A percentile compares a stretch with the other conserved stretches of the same genome.
Conservation (phyloP, 1,140 invertebrate genomes). For the Anagrus nilaparvatae region DNA sequence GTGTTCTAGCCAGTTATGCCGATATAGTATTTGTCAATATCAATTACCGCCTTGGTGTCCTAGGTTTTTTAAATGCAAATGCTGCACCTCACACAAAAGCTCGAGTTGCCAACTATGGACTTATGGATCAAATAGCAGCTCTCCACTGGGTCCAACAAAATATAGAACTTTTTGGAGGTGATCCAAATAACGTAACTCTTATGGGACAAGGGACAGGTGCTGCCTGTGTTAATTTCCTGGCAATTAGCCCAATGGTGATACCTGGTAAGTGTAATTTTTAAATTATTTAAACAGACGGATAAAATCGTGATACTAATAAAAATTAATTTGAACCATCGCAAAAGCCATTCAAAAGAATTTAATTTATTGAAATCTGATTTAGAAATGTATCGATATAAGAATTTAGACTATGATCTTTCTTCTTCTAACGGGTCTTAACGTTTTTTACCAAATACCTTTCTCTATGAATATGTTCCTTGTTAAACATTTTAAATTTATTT, state of each 20-base stretch:
- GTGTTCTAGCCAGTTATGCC: constrained; percentile 80
- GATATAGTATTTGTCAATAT: constrained; percentile 90
- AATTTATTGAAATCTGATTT: too few relatives aligned
- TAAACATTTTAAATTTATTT: too few relatives aligned
- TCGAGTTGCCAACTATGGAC: constrained; percentile 80
- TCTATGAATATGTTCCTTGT: too few relatives aligned
- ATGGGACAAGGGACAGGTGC: constrained; percentile 91
- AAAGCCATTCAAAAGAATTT: too few relatives aligned
- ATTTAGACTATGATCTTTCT: too few relatives aligned
- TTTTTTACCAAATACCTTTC: too few relatives aligned
- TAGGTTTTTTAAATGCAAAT: constrained; percentile 83
- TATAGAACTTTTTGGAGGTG: constrained; percentile 80
- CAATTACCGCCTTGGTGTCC: constrained; percentile 90
- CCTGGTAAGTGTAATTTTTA: constrained; percentile 51
- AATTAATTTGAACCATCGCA: too few relatives aligned
- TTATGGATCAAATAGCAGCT: constrained; percentile 88
- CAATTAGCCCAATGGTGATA: constrained; percentile 86
- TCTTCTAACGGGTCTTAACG: too few relatives aligned
- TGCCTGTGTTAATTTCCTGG: constrained; percentile 89
- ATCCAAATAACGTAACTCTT: constrained; percentile 79
- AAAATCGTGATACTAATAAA: too few relatives aligned
- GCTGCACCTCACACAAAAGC: constrained; percentile 67
- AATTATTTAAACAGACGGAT: too few relatives aligned
- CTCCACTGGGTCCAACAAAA: constrained; percentile 89
- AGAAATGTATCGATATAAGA: too few relatives aligned